Conservation (phyloP, 2,888 invertebrate species). For the Pegoplata infirma region DNA sequence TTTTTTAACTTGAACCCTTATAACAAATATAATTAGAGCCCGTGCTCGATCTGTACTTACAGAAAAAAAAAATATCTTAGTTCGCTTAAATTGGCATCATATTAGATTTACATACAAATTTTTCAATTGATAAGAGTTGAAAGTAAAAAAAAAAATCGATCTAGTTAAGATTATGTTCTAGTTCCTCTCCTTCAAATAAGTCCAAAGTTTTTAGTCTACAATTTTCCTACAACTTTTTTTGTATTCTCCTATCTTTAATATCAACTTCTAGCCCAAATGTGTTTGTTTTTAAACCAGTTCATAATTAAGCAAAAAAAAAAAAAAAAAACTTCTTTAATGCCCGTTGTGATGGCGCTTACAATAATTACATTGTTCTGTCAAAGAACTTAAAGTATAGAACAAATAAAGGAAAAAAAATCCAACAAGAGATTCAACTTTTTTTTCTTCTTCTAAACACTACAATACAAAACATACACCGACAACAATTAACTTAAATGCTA, state of each 20-base stretch:
- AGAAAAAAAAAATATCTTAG: no score
- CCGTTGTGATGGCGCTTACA: background rate
- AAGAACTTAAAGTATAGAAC: background rate
- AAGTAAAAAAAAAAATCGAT: no score
- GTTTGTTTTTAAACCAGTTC: background rate
- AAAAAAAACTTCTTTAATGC: background rate
- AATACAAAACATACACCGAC: conserved; percentile 37
- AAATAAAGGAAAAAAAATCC: background rate
- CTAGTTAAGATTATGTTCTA: no score
- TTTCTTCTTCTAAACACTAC: background rate
- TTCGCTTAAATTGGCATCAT: no score
- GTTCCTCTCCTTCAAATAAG: no score
- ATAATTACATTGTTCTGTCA: background rate
- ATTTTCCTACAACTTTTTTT: background rate
- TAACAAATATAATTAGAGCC: no score
- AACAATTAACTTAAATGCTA: conserved; percentile 61
- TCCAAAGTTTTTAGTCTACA: background rate
- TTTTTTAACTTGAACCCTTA: no score
- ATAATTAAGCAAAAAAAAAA: background rate
- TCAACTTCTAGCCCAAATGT: background rate
- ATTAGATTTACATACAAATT: no score
- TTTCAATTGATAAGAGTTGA: no score
- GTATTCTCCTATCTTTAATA: background rate
- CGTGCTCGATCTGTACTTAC: no score
- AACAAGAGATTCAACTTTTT: background rate